Evolutionary conservation across 2,113 vertebrate genomes (phyloP).

Genomic region (Oreochromis spilurus): DNA sequence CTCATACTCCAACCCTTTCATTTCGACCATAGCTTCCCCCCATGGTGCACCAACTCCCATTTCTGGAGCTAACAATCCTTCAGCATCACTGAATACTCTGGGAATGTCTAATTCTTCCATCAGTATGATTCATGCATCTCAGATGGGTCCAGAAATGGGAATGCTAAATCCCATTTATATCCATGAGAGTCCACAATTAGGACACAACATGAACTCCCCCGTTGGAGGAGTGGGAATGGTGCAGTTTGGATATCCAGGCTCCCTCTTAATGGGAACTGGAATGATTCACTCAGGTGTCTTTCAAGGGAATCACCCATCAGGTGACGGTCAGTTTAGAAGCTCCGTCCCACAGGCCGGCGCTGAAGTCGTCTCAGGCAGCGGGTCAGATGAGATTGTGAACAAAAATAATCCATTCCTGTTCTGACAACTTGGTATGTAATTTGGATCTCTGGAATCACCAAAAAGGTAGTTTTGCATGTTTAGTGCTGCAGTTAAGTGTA

Average conservation of each 20-base stretch:
- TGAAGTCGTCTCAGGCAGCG: not conserved
- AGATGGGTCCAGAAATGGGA: constrained; percentile 1
- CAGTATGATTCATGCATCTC: constrained; percentile 14
- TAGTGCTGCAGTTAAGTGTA: not conserved
- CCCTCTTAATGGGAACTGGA: constrained; percentile 7
- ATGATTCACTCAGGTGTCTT: not conserved
- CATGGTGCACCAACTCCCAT: not conserved
- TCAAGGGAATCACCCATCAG: not conserved
- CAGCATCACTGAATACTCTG: not conserved
- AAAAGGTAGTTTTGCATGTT: not conserved
- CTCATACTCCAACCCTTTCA: not conserved
- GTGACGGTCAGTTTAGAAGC: not conserved
- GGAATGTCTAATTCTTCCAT: not conserved
- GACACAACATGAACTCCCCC: constrained; percentile 1
- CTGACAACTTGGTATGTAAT: not conserved
- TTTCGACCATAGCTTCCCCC: not conserved
- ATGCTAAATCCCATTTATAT: constrained; percentile 4
- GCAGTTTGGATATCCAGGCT: constrained; percentile 29
- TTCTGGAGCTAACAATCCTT: constrained; percentile 56
- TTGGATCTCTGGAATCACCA: not conserved
- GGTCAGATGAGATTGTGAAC: not conserved
- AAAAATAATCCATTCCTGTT: constrained; percentile 46
- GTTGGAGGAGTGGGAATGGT: constrained; percentile 7
- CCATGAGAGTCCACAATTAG: not conserved
- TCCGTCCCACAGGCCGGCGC: not conserved